Conservation (phyloP, 1,140 invertebrate species). For the Latrodectus geometricus region DNA sequence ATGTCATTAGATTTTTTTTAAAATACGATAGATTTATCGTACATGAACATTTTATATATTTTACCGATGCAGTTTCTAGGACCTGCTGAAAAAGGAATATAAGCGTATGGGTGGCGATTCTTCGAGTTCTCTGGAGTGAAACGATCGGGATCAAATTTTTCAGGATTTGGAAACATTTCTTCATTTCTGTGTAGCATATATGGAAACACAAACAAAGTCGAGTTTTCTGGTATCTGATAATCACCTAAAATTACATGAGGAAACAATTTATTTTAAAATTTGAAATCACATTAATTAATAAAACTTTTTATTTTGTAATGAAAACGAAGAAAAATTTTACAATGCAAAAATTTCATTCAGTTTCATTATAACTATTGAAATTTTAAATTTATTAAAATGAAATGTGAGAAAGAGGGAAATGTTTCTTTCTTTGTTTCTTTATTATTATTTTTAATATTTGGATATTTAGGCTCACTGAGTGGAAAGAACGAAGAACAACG, state of each 20-base stretch:
- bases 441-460: too few species aligned
- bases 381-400: too few species aligned
- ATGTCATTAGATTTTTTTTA: background rate
- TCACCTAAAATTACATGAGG: background rate
- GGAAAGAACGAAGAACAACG: too few species aligned
- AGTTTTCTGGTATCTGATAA: background rate
- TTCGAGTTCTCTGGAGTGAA: conserved; percentile 15
- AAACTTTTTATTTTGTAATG: too few species aligned
- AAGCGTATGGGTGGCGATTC: background rate
- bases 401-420: too few species aligned
- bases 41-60: background rate
- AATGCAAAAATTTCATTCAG: too few species aligned
- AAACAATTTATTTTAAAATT: too few species aligned
- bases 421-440: too few species aligned
- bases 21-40: background rate
- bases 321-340: too few species aligned
- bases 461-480: too few species aligned
- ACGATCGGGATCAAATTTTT: conserved; percentile 36
- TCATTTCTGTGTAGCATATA: background rate
- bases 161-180: background rate
- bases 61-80: conserved; percentile 43
- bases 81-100: conserved; percentile 39
- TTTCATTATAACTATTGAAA: too few species aligned
- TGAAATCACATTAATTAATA: too few species aligned
- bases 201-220: background rate